Evolutionary conservation across 2,888 invertebrate species (phyloP).

Genomic region (Lathronympha strigana): DNA sequence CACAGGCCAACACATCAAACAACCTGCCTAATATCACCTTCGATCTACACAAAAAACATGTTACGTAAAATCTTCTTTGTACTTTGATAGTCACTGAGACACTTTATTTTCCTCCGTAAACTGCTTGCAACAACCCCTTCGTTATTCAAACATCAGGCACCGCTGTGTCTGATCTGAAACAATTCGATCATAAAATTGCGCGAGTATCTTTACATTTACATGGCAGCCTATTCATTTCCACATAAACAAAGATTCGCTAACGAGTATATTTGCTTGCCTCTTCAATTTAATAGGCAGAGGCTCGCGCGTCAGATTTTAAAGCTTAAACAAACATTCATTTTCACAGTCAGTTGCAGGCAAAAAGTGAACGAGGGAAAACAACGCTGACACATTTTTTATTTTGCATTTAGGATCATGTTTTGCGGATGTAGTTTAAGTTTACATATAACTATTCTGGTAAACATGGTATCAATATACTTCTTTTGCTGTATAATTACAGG

Average conservation of each 20-base stretch:
- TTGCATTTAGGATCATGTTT: slow-evolving; percentile 15
- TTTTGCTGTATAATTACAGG: no score
- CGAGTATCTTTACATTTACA: slow-evolving; percentile 29
- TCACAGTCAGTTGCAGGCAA: slow-evolving; percentile 44
- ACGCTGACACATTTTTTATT: slow-evolving; percentile 21
- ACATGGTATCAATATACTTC: no score
- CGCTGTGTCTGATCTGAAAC: slow-evolving; percentile 3
- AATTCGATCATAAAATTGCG: slow-evolving; percentile 7
- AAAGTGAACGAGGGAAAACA: slow-evolving; percentile 42
- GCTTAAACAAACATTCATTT: slow-evolving; percentile 52
- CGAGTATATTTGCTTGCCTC: slow-evolving; percentile 52
- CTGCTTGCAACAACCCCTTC: slow-evolving; percentile 47
- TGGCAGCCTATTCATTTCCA: slow-evolving; percentile 41
- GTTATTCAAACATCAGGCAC: slow-evolving; percentile 33
- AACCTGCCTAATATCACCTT: slow-evolving; percentile 49
- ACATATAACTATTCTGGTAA: no score
- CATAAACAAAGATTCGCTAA: slow-evolving; percentile 49
- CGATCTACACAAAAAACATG: slow-evolving; percentile 50
- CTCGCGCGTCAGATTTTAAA: slow-evolving; percentile 50
- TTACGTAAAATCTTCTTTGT: slow-evolving; percentile 52
- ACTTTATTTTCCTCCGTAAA: slow-evolving; percentile 48
- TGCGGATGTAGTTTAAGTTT: no score
- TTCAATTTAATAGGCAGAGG: slow-evolving; percentile 49
- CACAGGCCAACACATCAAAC: slow-evolving; percentile 49
- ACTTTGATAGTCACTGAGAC: slow-evolving; percentile 44